These are phyloP conservation scores for Pollachius pollachius DNA, from an alignment of 2,113 vertebrate genomes.

Conservation along the genomic window DNA sequence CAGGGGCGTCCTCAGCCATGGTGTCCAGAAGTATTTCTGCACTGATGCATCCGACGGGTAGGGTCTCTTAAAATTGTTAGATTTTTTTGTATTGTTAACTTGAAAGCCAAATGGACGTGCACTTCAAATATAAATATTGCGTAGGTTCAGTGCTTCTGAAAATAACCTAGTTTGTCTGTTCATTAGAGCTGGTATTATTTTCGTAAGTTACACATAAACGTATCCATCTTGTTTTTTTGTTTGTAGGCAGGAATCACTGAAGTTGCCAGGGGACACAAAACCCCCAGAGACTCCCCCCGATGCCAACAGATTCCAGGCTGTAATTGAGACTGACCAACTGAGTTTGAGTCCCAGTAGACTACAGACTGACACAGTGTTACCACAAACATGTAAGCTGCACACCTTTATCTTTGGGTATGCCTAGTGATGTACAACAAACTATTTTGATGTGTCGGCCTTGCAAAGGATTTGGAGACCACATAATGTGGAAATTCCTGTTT, in stretches of 20 bases:
- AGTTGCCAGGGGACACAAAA: background rate
- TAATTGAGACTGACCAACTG: constrained; percentile 78
- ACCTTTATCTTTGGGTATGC: too few relatives aligned
- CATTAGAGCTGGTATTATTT: too few relatives aligned
- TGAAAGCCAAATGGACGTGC: background rate
- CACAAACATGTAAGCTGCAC: constrained; percentile 74
- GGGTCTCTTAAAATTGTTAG: background rate
- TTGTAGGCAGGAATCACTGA: constrained; percentile 68
- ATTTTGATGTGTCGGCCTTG: too few relatives aligned
- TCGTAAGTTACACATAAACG: background rate
- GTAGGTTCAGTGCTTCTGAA: background rate
- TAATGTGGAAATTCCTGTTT: too few relatives aligned
- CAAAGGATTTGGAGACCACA: too few relatives aligned
- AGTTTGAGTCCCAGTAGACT: constrained; percentile 75
- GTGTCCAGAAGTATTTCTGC: constrained; percentile 55
- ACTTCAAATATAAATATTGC: background rate
- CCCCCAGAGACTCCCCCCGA: constrained; percentile 41
- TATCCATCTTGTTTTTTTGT: background rate
- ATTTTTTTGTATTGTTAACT: background rate
- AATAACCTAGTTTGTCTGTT: background rate
- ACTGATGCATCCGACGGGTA: constrained; percentile 44
- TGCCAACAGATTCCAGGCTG: constrained; percentile 55
- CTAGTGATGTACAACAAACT: too few relatives aligned
- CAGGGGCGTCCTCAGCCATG: constrained; percentile 63
- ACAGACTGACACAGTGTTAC: constrained; percentile 64